Conservation (phyloP, 1,140 invertebrate genomes). For the Hycleus cichorii region DNA sequence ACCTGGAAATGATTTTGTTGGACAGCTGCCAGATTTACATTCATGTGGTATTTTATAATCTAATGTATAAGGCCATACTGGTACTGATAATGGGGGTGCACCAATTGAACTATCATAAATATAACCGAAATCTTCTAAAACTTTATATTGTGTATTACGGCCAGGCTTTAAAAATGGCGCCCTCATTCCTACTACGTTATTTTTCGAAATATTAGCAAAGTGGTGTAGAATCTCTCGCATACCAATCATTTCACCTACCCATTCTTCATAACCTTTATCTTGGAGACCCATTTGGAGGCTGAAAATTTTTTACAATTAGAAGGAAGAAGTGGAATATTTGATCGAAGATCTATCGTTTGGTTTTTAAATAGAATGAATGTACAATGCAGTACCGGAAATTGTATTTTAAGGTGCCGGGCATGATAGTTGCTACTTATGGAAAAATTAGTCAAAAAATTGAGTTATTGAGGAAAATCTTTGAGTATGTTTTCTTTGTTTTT, state of each 20-base stretch:
- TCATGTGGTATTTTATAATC: conserved; percentile 88
- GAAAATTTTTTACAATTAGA: background rate
- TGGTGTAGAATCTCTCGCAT: conserved; percentile 80
- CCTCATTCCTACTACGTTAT: conserved; percentile 79
- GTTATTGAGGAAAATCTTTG: too few species aligned
- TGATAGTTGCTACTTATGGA: too few species aligned
- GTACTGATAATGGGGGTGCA: conserved; percentile 69
- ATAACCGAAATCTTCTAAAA: conserved; percentile 83
- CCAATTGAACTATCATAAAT: conserved; percentile 88
- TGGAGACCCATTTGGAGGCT: conserved; percentile 69
- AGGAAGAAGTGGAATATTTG: too few species aligned
- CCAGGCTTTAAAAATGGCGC: conserved; percentile 87
- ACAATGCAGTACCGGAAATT: too few species aligned
- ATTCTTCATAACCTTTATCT: conserved; percentile 83
- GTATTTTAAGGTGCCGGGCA: too few species aligned
- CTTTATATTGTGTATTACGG: conserved; percentile 85
- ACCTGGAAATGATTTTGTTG: conserved; percentile 79
- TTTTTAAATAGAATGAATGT: too few species aligned
- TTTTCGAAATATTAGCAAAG: conserved; percentile 74
- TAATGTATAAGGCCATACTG: conserved; percentile 92
- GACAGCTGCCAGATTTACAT: conserved; percentile 86
- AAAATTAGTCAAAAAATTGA: too few species aligned
- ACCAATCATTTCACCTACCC: conserved; percentile 89
- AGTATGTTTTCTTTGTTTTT: too few species aligned
- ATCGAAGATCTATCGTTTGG: too few species aligned